Evolutionary conservation across 2,113 vertebrate species (phyloP).

Genomic region (pig (Sus scrofa)): DNA sequence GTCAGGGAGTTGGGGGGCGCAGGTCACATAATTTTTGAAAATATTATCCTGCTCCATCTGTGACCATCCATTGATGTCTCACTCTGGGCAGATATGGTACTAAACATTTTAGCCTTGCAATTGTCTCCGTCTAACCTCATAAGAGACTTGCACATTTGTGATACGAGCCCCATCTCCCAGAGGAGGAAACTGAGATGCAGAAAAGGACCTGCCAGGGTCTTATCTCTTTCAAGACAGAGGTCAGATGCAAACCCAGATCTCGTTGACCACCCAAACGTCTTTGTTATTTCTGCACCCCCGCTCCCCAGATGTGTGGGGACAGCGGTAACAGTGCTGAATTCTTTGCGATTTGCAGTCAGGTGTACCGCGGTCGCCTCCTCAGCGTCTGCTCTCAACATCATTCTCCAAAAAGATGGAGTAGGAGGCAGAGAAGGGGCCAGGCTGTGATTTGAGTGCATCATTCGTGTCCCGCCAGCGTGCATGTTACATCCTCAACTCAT

Average conservation of each 20-base stretch:
- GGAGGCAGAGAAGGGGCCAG: background rate
- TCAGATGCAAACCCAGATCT: background rate
- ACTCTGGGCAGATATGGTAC: no score
- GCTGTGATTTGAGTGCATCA: rapidly evolving
- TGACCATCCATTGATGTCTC: background rate
- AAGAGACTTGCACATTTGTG: rapidly evolving
- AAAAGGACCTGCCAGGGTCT: background rate
- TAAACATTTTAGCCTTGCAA: background rate
- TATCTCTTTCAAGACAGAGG: background rate
- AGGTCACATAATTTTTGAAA: background rate
- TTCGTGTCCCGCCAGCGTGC: rapidly evolving
- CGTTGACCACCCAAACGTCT: rapidly evolving
- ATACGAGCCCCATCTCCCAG: background rate
- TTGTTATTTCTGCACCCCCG: background rate
- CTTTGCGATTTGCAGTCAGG: background rate
- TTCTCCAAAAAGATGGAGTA: background rate
- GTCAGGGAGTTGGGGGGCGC: rapidly evolving
- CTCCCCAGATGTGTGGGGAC: rapidly evolving
- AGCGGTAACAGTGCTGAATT: rapidly evolving
- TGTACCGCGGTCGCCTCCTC: background rate
- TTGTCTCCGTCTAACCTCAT: background rate
- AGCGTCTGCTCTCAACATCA: background rate
- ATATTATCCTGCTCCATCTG: background rate
- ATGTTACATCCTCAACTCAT: rapidly evolving
- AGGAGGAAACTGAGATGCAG: background rate